phyloP scores from a whole-genome alignment of 2,888 invertebrate species.

The Conus canariensis region DNA sequence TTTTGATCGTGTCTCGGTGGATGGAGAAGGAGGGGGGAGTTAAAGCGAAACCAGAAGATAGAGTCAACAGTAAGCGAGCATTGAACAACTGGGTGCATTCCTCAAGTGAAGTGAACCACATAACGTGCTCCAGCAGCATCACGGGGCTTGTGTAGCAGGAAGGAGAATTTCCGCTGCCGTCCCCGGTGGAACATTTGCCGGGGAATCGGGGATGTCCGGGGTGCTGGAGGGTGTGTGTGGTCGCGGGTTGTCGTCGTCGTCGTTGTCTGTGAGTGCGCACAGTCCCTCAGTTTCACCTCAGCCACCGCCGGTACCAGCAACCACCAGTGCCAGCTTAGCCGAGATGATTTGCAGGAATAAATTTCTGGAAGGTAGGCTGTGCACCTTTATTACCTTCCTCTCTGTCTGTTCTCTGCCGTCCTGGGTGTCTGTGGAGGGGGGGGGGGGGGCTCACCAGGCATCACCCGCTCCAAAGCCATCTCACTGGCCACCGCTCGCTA shows the following conservation, averaged over 20 bases:
- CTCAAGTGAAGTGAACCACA: too few species aligned
- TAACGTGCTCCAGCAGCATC: too few species aligned
- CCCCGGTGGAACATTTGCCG: conserved; percentile 32
- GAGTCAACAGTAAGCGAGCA: too few species aligned
- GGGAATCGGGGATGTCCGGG: conserved; percentile 9
- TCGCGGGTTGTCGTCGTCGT: conserved; percentile 35
- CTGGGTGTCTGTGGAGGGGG: neutral
- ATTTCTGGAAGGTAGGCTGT: conserved; percentile 71
- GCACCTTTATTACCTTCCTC: conserved; percentile 35
- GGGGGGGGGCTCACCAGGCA: neutral
- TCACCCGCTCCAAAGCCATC: conserved; percentile 4
- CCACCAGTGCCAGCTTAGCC: conserved; percentile 59
- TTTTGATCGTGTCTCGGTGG: too few species aligned
- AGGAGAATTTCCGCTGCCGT: neutral
- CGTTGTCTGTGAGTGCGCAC: conserved; percentile 29
- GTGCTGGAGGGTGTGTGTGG: conserved; percentile 34
- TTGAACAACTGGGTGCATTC: too few species aligned
- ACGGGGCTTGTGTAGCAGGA: neutral
- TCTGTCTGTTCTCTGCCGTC: neutral
- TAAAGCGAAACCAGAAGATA: too few species aligned
- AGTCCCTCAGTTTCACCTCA: conserved; percentile 41
- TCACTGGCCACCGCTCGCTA: neutral
- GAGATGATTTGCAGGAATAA: conserved; percentile 75
- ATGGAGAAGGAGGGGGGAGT: too few species aligned
- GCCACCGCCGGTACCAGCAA: neutral